Conservation (phyloP, 1,140 invertebrate species). For the Stegodyphus dumicola region DNA sequence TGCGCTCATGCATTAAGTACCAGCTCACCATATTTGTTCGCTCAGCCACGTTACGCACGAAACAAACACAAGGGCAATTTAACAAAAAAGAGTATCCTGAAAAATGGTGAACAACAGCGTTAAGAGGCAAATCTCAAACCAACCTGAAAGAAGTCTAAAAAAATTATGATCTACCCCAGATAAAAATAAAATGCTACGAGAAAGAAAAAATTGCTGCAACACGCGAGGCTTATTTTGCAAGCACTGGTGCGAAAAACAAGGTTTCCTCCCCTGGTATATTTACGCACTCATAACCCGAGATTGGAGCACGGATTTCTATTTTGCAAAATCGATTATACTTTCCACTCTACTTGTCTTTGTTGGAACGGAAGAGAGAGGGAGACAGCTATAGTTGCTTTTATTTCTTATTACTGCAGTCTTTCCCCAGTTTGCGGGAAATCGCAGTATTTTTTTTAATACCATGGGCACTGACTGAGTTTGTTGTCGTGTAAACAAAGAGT, state of each 20-base stretch:
- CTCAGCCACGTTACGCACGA: no score
- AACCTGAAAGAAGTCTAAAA: constrained; percentile 37
- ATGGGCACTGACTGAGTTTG: not conserved
- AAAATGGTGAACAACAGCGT: constrained; percentile 20
- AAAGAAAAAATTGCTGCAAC: constrained; percentile 12
- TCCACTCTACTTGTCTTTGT: constrained; percentile 42
- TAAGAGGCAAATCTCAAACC: constrained; percentile 31
- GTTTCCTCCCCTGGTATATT: constrained; percentile 30
- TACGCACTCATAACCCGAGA: constrained; percentile 49
- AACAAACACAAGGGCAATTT: constrained; percentile 27
- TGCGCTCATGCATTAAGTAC: no score
- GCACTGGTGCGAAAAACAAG: constrained; percentile 44
- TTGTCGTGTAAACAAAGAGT: constrained; percentile 5
- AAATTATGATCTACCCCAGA: constrained; percentile 24
- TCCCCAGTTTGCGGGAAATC: not conserved
- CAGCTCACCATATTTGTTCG: no score
- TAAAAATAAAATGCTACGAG: constrained; percentile 9
- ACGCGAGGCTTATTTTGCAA: constrained; percentile 21
- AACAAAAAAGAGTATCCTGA: constrained; percentile 14
- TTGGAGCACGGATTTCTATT: constrained; percentile 44
- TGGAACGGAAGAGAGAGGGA: constrained; percentile 17
- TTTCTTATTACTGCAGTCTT: not conserved
- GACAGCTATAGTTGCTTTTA: constrained; percentile 6
- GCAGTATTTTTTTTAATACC: not conserved
- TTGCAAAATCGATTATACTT: constrained; percentile 49